Conservation (phyloP, 1,140 invertebrate genomes). For the Melipona quadrifasciata region DNA sequence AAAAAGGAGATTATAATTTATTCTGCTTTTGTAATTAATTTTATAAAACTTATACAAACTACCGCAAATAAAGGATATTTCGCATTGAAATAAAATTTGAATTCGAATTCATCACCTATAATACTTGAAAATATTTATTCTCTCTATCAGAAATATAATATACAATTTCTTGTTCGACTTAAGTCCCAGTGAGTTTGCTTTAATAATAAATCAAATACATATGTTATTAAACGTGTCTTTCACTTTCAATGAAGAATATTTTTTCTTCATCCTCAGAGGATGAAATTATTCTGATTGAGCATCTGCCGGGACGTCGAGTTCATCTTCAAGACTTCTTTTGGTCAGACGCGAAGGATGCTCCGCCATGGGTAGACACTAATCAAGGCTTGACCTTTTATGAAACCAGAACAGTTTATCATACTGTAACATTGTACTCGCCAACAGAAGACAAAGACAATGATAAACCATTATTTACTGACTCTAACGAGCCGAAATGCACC, state of each 20-base stretch:
- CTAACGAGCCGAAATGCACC: constrained; percentile 67
- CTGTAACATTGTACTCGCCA: constrained; percentile 75
- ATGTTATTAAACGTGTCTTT: neutral
- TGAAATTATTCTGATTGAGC: constrained; percentile 79
- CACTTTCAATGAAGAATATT: neutral
- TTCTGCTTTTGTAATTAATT: neutral
- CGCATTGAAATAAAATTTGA: neutral
- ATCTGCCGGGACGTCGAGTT: constrained; percentile 83
- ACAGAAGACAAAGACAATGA: constrained; percentile 38
- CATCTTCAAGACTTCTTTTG: constrained; percentile 92
- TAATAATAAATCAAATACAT: neutral
- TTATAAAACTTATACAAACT: neutral
- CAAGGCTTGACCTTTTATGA: constrained; percentile 78
- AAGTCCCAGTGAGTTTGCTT: neutral
- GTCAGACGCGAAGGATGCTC: constrained; percentile 91
- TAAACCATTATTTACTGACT: constrained; percentile 22
- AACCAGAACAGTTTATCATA: constrained; percentile 75
- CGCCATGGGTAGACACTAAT: constrained; percentile 78
- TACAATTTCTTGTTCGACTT: constrained; percentile 1
- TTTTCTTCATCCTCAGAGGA: constrained; percentile 70
- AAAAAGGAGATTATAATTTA: neutral
- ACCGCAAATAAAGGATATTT: neutral
- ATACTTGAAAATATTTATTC: neutral
- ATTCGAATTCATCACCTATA: neutral
- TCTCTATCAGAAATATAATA: neutral